Conservation (phyloP, 2,888 invertebrate species). For the Gibbula magus region DNA sequence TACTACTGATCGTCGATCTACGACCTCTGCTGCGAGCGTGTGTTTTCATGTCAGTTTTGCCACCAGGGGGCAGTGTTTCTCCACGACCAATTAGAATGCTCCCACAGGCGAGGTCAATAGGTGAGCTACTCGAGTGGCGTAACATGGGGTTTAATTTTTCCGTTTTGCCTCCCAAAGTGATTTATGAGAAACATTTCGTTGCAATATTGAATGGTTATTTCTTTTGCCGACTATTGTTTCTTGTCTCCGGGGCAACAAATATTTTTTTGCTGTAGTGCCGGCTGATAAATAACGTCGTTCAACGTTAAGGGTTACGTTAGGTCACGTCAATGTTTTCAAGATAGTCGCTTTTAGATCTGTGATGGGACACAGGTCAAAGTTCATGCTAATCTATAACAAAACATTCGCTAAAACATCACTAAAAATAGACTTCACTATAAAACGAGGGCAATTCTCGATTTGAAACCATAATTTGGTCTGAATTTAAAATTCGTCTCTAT, state of each 20-base stretch:
- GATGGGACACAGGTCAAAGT: not conserved
- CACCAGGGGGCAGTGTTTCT: constrained; percentile 6
- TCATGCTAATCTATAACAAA: too few species aligned
- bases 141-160: constrained; percentile 4
- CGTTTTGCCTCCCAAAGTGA: not conserved
- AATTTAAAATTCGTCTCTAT: too few species aligned
- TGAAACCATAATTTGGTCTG: too few species aligned
- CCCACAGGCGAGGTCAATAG: constrained; percentile 10
- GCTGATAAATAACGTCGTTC: not conserved
- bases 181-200: not conserved
- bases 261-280: not conserved
- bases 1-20: not conserved
- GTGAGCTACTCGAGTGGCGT: not conserved
- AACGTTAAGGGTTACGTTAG: not conserved
- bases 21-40: not conserved
- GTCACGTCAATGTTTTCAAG: not conserved
- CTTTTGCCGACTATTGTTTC: not conserved
- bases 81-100: constrained; percentile 22
- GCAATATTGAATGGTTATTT: not conserved
- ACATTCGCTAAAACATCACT: too few species aligned
- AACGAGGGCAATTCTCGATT: too few species aligned
- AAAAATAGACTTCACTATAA: too few species aligned
- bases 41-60: constrained; percentile 13
- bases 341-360: not conserved
- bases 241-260: not conserved